Conservation (phyloP, 1,140 invertebrate species). For the Trypoxylus dichotomus region DNA sequence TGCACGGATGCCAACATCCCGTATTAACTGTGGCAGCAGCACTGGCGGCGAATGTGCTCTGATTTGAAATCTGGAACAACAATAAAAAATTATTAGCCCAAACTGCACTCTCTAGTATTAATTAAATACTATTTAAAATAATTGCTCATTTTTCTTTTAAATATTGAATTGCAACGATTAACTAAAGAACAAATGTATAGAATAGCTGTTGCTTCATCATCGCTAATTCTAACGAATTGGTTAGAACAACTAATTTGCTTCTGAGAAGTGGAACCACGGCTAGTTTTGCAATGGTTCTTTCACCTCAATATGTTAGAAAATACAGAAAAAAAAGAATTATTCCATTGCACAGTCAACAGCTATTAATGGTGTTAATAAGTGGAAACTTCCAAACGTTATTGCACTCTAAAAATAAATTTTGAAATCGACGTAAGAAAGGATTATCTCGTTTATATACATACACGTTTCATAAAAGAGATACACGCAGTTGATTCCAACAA, state of each 20-base stretch:
- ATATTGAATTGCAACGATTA: background rate
- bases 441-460: too few species aligned
- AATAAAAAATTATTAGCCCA: background rate
- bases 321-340: background rate
- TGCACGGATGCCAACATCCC: constrained; percentile 47
- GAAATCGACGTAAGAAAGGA: background rate
- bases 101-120: too few species aligned
- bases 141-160: background rate
- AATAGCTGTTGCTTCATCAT: background rate
- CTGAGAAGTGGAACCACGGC: background rate
- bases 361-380: background rate
- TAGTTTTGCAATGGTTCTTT: background rate
- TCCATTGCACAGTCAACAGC: background rate
- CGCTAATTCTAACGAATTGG: background rate
- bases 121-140: too few species aligned
- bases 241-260: background rate
- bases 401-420: background rate
- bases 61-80: constrained; percentile 33
- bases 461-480: too few species aligned
- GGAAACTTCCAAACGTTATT: background rate
- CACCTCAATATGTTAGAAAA: background rate
- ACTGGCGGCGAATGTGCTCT: constrained; percentile 31
- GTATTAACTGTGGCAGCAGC: constrained; percentile 29
- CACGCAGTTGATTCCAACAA: too few species aligned
- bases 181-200: background rate